Percentiles rank a stretch among this genome's conserved stretches.
These are phyloP conservation scores for Romanogobio albipinnatus DNA, from an alignment of 2,113 vertebrate genomes.

Conservation along the genomic window DNA sequence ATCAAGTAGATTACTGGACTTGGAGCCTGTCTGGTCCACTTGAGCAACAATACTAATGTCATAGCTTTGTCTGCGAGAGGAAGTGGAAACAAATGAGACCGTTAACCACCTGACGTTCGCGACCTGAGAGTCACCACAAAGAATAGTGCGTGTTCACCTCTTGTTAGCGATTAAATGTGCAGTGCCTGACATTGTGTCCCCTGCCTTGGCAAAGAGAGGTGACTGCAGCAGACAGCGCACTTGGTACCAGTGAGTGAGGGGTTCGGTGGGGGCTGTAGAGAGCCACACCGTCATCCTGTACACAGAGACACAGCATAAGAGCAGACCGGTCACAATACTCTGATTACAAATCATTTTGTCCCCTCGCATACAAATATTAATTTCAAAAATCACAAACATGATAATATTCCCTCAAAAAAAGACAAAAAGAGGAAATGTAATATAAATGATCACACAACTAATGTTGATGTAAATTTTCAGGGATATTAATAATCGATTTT, in stretches of 20 bases:
- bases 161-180: slow-evolving; percentile 91
- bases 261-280: slow-evolving; percentile 92
- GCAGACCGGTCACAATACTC: neutral
- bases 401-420: too few relatives aligned
- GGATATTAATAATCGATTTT: too few relatives aligned
- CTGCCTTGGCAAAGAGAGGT: slow-evolving; percentile 92
- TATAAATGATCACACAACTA: too few relatives aligned
- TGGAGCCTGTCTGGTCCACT: slow-evolving; percentile 96
- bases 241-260: slow-evolving; percentile 96
- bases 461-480: too few relatives aligned
- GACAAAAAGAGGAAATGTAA: too few relatives aligned
- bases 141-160: slow-evolving; percentile 71
- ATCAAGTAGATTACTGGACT: slow-evolving; percentile 93
- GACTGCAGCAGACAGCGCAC: slow-evolving; percentile 95
- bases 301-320: neutral
- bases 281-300: slow-evolving; percentile 92
- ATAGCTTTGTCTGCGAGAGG: slow-evolving; percentile 86
- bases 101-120: neutral
- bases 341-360: neutral
- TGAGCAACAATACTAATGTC: slow-evolving; percentile 97
- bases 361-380: neutral
- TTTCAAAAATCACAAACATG: neutral
- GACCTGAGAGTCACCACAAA: neutral
- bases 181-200: slow-evolving; percentile 94
- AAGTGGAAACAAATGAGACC: neutral